phyloP scores from a whole-genome alignment of 2,113 vertebrate genomes.

The Symphodus melops region DNA sequence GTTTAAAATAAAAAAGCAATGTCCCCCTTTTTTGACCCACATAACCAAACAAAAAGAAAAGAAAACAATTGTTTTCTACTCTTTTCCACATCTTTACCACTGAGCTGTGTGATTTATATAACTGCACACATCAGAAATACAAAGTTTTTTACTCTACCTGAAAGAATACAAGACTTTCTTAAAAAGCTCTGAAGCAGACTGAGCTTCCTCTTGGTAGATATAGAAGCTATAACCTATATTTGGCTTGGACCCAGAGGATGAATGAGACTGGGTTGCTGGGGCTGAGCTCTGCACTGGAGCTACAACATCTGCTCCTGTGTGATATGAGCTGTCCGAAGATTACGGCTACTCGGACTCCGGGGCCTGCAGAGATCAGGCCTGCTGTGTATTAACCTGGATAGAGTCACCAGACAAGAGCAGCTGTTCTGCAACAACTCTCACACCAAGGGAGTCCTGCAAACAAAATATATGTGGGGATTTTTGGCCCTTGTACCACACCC shows the following conservation, averaged over 20 bases:
- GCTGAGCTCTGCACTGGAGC: slow-evolving; percentile 36
- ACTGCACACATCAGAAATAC: not conserved
- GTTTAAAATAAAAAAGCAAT: too few species aligned
- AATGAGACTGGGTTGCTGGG: slow-evolving; percentile 17
- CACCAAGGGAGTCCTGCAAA: slow-evolving; percentile 3
- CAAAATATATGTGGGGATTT: slow-evolving; percentile 9
- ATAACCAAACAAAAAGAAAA: not conserved
- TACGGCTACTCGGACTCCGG: slow-evolving; percentile 22
- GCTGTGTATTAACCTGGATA: slow-evolving; percentile 50
- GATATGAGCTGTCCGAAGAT: slow-evolving; percentile 62
- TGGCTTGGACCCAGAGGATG: slow-evolving; percentile 13
- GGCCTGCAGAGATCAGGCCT: slow-evolving; percentile 40
- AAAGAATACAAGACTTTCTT: not conserved
- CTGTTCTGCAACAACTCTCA: slow-evolving; percentile 6
- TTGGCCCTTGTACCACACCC: slow-evolving; percentile 32
- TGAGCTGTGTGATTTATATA: not conserved
- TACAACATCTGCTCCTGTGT: slow-evolving; percentile 44
- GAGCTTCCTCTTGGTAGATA: slow-evolving; percentile 6
- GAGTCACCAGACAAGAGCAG: slow-evolving; percentile 48
- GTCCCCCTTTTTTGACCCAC: not conserved
- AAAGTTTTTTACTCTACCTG: not conserved
- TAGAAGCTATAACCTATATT: slow-evolving; percentile 29
- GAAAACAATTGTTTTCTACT: not conserved
- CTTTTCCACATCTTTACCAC: not conserved
- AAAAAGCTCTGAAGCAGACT: slow-evolving; percentile 14